Conservation (phyloP, 2,888 invertebrate species). For the Microctonus hyperodae region DNA sequence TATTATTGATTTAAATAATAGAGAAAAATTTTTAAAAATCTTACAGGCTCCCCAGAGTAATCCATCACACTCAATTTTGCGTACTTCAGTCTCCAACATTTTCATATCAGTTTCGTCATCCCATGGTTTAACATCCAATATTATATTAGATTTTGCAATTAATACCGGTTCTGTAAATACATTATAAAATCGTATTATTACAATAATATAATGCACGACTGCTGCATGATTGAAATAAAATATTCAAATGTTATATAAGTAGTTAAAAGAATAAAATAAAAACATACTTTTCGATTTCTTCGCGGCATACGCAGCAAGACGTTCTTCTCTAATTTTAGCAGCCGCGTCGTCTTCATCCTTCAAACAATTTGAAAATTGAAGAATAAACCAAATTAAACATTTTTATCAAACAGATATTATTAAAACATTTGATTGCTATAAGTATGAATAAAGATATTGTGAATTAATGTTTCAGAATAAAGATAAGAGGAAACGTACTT, state of each 20-base stretch:
- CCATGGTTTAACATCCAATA: slow-evolving; percentile 93
- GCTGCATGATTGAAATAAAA: neutral
- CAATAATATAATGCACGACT: neutral
- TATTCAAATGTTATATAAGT: neutral
- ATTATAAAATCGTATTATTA: neutral
- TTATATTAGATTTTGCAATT: slow-evolving; percentile 94
- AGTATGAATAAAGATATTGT: neutral
- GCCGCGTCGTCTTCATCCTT: slow-evolving; percentile 77
- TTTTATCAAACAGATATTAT: neutral
- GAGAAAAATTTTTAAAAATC: slow-evolving; percentile 38
- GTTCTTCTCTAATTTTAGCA: slow-evolving; percentile 79
- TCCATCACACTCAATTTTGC: slow-evolving; percentile 82
- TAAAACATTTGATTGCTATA: no score
- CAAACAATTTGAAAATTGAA: neutral
- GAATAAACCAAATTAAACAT: neutral
- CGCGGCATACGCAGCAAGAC: slow-evolving; percentile 86
- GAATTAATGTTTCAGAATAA: neutral
- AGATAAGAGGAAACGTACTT: slow-evolving; percentile 58
- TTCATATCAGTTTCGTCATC: slow-evolving; percentile 94
- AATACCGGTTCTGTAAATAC: slow-evolving; percentile 74
- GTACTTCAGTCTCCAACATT: slow-evolving; percentile 80
- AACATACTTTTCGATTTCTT: slow-evolving; percentile 87
- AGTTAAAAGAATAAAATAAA: neutral
- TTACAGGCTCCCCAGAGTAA: slow-evolving; percentile 89
- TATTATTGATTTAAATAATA: neutral